A percentile compares a stretch with the other conserved stretches of the same genome.
Conservation (phyloP, 1,140 invertebrate genomes). For the Nephila pilipes region DNA sequence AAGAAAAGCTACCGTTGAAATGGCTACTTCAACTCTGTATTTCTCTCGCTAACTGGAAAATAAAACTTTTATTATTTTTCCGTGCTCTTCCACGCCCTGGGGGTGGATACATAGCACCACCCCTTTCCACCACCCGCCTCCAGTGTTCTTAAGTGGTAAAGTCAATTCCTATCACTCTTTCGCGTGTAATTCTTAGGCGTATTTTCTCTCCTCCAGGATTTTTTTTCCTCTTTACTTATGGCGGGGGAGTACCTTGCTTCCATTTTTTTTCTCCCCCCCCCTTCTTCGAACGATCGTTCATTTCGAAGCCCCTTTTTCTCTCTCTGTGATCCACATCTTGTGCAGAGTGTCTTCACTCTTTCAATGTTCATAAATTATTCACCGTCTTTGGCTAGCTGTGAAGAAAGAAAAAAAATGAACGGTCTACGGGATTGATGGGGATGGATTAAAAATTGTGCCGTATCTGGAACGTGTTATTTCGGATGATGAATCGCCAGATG, state of each 20-base stretch:
- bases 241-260: neutral
- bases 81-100: neutral
- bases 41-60: conserved; percentile 48
- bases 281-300: conserved; percentile 15
- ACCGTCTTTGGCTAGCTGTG: neutral
- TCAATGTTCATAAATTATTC: conserved; percentile 69
- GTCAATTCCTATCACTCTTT: conserved; percentile 58
- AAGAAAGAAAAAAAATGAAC: neutral
- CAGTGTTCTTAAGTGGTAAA: conserved; percentile 64
- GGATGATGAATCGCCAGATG: too few relatives aligned
- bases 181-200: conserved; percentile 39
- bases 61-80: conserved; percentile 54
- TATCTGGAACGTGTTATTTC: neutral
- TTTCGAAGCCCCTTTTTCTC: neutral
- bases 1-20: conserved; percentile 9
- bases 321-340: conserved; percentile 22
- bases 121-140: neutral
- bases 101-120: neutral
- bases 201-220: neutral
- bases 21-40: conserved; percentile 38
- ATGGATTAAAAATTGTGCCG: conserved; percentile 1
- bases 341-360: conserved; percentile 48
- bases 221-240: neutral
- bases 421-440: neutral
- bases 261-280: neutral